A percentile compares a stretch with the other conserved stretches of the same genome.
phyloP scores from a whole-genome alignment of 2,888 invertebrate genomes.

The Prionchulus punctatus region DNA sequence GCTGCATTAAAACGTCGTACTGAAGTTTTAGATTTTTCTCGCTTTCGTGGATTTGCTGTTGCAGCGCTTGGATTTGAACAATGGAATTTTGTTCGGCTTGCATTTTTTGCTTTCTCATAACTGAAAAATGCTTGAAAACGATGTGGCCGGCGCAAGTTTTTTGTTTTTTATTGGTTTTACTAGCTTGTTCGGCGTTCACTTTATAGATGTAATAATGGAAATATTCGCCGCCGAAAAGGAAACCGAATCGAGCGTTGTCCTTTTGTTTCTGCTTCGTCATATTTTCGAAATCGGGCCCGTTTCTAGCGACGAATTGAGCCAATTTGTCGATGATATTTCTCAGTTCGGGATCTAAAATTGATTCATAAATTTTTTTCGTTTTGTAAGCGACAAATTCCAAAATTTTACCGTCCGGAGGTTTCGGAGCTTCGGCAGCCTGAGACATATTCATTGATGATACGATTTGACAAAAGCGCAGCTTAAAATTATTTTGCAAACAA shows the following conservation, averaged over 20 bases:
- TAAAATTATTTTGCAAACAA: too few relatives aligned
- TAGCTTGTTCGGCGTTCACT: constrained; percentile 82
- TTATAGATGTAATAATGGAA: constrained; percentile 91
- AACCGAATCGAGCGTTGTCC: constrained; percentile 90
- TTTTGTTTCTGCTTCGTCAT: constrained; percentile 97
- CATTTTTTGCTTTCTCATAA: constrained; percentile 11
- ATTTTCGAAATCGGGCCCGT: constrained; percentile 97
- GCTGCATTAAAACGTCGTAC: constrained; percentile 62
- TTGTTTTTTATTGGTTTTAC: constrained; percentile 29
- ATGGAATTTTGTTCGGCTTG: constrained; percentile 12
- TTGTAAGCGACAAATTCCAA: too few relatives aligned
- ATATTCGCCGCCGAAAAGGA: constrained; percentile 86
- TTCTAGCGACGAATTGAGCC: constrained; percentile 92
- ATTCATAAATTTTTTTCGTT: neutral
- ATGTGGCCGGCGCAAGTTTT: neutral
- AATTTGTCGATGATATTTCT: constrained; percentile 95
- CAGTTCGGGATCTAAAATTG: constrained; percentile 59
- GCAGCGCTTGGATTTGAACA: constrained; percentile 24
- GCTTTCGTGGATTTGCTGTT: constrained; percentile 69
- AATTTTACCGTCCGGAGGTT: neutral
- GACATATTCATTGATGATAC: too few relatives aligned
- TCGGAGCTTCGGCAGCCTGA: neutral
- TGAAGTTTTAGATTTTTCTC: constrained; percentile 90
- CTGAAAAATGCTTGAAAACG: constrained; percentile 8
- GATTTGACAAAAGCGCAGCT: too few relatives aligned